Percentiles rank a stretch among this genome's conserved stretches.
Evolutionary conservation across 2,888 invertebrate species (phyloP).

Genomic region (Nowickia ferox): DNA sequence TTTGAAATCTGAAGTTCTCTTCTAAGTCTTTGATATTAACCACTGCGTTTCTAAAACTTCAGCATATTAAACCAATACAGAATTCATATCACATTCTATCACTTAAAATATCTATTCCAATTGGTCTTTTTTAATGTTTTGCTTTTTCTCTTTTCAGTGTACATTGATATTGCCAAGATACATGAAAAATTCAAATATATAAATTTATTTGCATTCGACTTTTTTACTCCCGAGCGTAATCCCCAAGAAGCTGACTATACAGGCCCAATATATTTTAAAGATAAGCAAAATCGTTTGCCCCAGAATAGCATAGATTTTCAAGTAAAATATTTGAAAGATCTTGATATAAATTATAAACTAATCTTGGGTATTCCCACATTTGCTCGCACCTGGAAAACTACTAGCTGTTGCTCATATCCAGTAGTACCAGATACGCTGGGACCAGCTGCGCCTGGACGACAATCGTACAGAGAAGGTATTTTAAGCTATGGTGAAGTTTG

Average conservation of each 20-base stretch:
- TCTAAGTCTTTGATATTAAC: too few species aligned
- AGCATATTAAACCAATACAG: too few species aligned
- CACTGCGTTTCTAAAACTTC: too few species aligned
- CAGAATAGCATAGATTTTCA: slow-evolving; percentile 88
- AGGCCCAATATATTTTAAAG: slow-evolving; percentile 88
- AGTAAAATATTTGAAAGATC: slow-evolving; percentile 86
- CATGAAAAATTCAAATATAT: slow-evolving; percentile 90
- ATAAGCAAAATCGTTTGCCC: slow-evolving; percentile 86
- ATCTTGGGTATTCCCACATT: slow-evolving; percentile 89
- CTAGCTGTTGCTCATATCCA: slow-evolving; percentile 84
- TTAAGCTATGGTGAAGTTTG: slow-evolving; percentile 92
- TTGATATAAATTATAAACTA: slow-evolving; percentile 85
- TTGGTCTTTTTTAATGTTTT: too few species aligned
- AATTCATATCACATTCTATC: too few species aligned
- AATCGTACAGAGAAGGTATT: slow-evolving; percentile 88
- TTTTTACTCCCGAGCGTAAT: slow-evolving; percentile 89
- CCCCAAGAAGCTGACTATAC: slow-evolving; percentile 91
- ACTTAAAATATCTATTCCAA: too few species aligned
- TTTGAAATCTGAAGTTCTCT: too few species aligned
- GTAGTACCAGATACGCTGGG: slow-evolving; percentile 90
- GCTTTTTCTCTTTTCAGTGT: slow-evolving; percentile 85
- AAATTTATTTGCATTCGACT: slow-evolving; percentile 91
- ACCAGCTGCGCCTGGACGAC: slow-evolving; percentile 87
- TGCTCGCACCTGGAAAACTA: slow-evolving; percentile 91
- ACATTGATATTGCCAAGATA: slow-evolving; percentile 89